Conservation (phyloP, 2,888 invertebrate genomes). For the Tachystola acroxantha region DNA sequence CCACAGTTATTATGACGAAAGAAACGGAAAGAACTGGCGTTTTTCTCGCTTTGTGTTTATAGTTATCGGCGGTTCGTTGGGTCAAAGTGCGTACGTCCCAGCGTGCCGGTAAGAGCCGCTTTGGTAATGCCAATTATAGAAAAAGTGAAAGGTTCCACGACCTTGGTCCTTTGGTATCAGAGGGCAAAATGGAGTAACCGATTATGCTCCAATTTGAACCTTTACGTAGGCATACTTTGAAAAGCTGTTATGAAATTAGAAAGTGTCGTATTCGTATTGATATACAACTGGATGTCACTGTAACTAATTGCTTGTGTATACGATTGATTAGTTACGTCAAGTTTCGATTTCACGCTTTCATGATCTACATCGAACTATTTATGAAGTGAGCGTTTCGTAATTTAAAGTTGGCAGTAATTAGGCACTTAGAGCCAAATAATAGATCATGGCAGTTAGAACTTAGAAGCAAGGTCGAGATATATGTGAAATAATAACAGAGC, state of each 20-base stretch:
- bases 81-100: slow-evolving; percentile 38
- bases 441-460: not conserved
- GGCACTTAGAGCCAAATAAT: slow-evolving; percentile 4
- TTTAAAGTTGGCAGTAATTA: slow-evolving; percentile 1
- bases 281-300: slow-evolving; percentile 34
- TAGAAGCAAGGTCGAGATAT: slow-evolving; percentile 6
- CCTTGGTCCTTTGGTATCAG: slow-evolving; percentile 27
- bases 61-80: slow-evolving; percentile 30
- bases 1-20: slow-evolving; percentile 48
- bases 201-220: slow-evolving; percentile 14
- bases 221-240: not conserved
- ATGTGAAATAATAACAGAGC: slow-evolving; percentile 11
- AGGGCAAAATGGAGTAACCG: slow-evolving; percentile 26
- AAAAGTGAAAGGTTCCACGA: slow-evolving; percentile 28
- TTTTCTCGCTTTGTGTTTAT: slow-evolving; percentile 31
- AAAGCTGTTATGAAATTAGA: slow-evolving; percentile 10
- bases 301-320: slow-evolving; percentile 35
- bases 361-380: slow-evolving; percentile 17
- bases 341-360: slow-evolving; percentile 48
- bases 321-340: slow-evolving; percentile 20
- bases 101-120: slow-evolving; percentile 9
- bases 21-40: slow-evolving; percentile 22
- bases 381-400: not conserved
- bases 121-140: slow-evolving; percentile 25
- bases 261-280: slow-evolving; percentile 20